Evolutionary conservation across 2,797 vertebrate genomes (phyloP).

Genomic region (Etheostoma perlongum): DNA sequence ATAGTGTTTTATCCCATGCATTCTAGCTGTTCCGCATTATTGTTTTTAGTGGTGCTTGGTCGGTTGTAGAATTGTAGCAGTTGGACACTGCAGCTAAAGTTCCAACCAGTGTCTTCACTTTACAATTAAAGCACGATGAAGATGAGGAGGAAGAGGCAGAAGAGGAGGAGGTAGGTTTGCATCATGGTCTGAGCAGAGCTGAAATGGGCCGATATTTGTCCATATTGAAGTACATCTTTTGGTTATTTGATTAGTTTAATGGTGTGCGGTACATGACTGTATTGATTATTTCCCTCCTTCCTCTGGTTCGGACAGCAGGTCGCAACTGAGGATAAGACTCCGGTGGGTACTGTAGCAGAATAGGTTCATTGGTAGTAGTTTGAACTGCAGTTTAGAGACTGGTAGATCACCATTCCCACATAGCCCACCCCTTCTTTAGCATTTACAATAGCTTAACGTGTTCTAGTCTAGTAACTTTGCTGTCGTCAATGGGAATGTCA

Average conservation of each 20-base stretch:
- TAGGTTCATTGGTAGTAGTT: constrained; percentile 7
- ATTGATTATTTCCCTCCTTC: constrained; percentile 35
- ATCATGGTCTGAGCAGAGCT: not conserved
- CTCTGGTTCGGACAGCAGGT: constrained; percentile 55
- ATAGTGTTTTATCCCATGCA: constrained; percentile 2
- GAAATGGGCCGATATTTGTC: constrained; percentile 3
- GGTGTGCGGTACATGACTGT: not conserved
- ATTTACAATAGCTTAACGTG: not conserved
- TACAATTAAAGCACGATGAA: constrained; percentile 75
- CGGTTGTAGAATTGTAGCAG: constrained; percentile 7
- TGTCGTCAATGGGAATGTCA: too few species aligned
- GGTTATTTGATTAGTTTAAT: constrained; percentile 13
- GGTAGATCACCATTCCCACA: not conserved
- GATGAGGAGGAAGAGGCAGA: constrained; percentile 47
- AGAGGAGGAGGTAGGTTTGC: constrained; percentile 71
- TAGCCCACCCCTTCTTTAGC: not conserved
- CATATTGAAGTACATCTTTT: constrained; percentile 4
- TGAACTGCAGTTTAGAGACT: not conserved
- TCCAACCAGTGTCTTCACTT: constrained; percentile 65
- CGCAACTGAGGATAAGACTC: constrained; percentile 46
- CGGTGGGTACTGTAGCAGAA: constrained; percentile 60
- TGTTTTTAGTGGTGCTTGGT: not conserved
- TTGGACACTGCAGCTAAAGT: constrained; percentile 10
- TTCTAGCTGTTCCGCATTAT: constrained; percentile 9
- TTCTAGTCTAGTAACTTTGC: not conserved